Conservation (phyloP, 2,797 vertebrate species). For the Cyclopterus lumpus region DNA sequence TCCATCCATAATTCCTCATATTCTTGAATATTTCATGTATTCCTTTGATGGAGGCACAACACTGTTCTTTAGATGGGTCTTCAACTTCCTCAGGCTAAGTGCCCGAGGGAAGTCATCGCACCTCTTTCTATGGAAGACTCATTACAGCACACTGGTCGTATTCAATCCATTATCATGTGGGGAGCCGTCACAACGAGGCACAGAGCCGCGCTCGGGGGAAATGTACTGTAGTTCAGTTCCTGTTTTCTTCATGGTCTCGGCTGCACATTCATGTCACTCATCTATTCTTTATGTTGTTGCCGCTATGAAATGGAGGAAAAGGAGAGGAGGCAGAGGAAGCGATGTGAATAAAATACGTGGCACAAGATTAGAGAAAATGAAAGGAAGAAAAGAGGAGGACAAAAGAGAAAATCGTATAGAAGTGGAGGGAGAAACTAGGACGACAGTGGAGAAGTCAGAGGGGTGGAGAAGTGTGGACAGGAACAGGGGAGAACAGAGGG, state of each 20-base stretch:
- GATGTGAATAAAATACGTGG: constrained; percentile 4
- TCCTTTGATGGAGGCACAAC: background rate
- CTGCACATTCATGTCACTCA: constrained; percentile 25
- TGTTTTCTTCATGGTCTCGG: constrained; percentile 21
- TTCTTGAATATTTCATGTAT: background rate
- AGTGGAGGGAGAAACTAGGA: constrained; percentile 14
- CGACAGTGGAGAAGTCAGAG: constrained; percentile 34
- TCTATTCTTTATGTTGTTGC: constrained; percentile 44
- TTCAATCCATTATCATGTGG: constrained; percentile 47
- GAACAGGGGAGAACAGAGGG: constrained; percentile 32
- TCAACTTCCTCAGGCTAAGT: constrained; percentile 34
- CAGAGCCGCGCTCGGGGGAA: constrained; percentile 43
- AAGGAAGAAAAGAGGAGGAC: background rate
- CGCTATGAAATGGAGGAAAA: background rate
- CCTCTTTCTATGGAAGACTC: constrained; percentile 38
- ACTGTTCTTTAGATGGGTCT: constrained; percentile 22
- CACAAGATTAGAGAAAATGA: background rate
- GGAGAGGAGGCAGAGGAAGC: background rate
- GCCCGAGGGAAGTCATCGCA: constrained; percentile 45
- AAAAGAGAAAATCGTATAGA: background rate
- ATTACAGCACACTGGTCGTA: constrained; percentile 42
- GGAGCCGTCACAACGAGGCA: constrained; percentile 38
- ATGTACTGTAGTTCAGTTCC: constrained; percentile 41
- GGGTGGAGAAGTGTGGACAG: constrained; percentile 48
- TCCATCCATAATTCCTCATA: constrained; percentile 5